A percentile compares a stretch with the other conserved stretches of the same genome.
Evolutionary conservation across 2,797 vertebrate species (phyloP).

Genomic region (Peromyscus melanophrys): DNA sequence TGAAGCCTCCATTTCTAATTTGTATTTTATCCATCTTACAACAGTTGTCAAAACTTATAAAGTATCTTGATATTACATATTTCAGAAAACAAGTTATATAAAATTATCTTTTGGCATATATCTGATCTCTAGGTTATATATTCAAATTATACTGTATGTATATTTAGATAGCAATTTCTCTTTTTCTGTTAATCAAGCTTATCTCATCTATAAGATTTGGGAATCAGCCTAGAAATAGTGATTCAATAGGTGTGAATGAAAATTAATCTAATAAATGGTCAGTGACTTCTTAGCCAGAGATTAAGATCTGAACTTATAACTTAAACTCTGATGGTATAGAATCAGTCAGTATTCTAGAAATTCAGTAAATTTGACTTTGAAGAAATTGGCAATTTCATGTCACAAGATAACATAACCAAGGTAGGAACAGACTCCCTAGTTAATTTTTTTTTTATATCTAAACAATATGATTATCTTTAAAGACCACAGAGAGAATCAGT

Average conservation of each 20-base stretch:
- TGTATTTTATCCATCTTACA: neutral
- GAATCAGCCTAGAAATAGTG: neutral
- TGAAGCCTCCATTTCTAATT: neutral
- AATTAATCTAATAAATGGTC: neutral
- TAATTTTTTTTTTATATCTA: neutral
- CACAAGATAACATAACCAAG: neutral
- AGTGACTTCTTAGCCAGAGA: neutral
- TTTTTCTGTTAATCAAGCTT: neutral
- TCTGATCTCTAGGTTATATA: neutral
- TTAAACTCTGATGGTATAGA: neutral
- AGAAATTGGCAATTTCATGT: neutral
- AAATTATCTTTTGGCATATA: neutral
- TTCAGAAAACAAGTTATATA: neutral
- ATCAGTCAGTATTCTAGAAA: neutral
- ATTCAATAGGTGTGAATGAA: neutral
- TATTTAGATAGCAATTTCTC: neutral
- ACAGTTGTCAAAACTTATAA: neutral
- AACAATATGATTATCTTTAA: neutral
- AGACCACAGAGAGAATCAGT: neutral
- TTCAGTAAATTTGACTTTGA: neutral
- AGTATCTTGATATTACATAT: neutral
- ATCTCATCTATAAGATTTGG: neutral
- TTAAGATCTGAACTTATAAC: neutral
- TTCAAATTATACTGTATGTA: neutral
- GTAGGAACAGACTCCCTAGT: neutral